phyloP scores from a whole-genome alignment of 30 jellyfish, hydroid and myxozoan species.

The Mastigias papua region DNA sequence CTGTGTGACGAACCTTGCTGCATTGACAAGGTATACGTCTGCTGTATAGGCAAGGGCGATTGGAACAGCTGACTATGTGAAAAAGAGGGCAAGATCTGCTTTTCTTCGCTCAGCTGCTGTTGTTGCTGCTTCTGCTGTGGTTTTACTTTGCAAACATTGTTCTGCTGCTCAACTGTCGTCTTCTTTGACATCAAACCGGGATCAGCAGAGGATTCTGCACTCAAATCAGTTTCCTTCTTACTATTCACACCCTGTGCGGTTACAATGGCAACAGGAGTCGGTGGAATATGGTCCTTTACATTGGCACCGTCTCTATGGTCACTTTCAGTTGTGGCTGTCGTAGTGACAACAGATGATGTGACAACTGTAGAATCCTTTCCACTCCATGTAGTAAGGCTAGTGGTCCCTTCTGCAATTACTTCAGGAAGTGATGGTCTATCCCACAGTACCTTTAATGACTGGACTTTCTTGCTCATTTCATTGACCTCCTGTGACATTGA shows the following conservation, averaged over 20 bases:
- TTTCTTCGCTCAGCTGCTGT: slow-evolving; percentile 59
- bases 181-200: slow-evolving; percentile 46
- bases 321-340: slow-evolving; percentile 43
- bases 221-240: slow-evolving; percentile 24
- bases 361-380: slow-evolving; percentile 51
- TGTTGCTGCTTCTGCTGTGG: slow-evolving; percentile 90
- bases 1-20: slow-evolving; percentile 40
- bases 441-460: slow-evolving; percentile 80
- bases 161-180: slow-evolving; percentile 69
- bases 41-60: slow-evolving; percentile 61
- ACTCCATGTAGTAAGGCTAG: slow-evolving; percentile 56
- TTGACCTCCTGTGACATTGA: slow-evolving; percentile 88
- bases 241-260: slow-evolving; percentile 47
- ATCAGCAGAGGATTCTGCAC: slow-evolving; percentile 33
- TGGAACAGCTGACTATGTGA: slow-evolving; percentile 59
- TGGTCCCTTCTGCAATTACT: slow-evolving; percentile 57
- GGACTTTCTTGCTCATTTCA: slow-evolving; percentile 86
- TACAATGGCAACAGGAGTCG: slow-evolving; percentile 70
- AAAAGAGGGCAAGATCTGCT: slow-evolving; percentile 45
- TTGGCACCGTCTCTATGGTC: slow-evolving; percentile 30
- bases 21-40: slow-evolving; percentile 52
- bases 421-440: slow-evolving; percentile 76
- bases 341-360: slow-evolving; percentile 56
- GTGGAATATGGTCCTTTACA: slow-evolving; percentile 40
- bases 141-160: slow-evolving; percentile 92